Conservation (phyloP, 2,113 vertebrate genomes). For the Enhydra lutris region DNA sequence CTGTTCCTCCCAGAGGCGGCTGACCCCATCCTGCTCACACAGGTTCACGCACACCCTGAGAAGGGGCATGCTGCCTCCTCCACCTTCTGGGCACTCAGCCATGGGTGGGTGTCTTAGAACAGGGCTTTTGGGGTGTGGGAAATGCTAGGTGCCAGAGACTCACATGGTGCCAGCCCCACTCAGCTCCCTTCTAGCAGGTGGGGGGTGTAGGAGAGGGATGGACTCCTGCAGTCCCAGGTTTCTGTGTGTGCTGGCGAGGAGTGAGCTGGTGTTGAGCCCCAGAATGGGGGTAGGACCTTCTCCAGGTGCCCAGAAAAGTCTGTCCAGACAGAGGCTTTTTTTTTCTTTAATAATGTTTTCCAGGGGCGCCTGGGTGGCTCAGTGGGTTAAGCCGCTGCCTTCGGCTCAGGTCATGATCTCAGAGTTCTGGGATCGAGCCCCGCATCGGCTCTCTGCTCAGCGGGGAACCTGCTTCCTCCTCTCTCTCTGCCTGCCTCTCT, state of each 20-base stretch:
- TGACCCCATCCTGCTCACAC: neutral
- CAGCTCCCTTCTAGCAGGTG: neutral
- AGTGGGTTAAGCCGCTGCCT: too few species aligned
- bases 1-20: neutral
- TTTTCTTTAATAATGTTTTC: neutral
- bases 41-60: neutral
- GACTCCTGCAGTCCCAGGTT: neutral
- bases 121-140: neutral
- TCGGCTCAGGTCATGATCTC: too few species aligned
- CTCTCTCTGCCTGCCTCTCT: too few species aligned
- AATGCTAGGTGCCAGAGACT: neutral
- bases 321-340: neutral
- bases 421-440: too few species aligned
- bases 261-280: neutral
- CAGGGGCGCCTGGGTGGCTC: too few species aligned
- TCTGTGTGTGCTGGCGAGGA: rapidly evolving
- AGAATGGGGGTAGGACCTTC: neutral
- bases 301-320: neutral
- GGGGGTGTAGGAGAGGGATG: too few species aligned
- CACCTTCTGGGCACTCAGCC: neutral
- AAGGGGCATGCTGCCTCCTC: neutral
- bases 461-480: too few species aligned
- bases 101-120: neutral
- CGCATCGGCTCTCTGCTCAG: too few species aligned
- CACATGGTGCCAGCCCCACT: neutral